Evolutionary conservation across 2,888 invertebrate species (phyloP), one percentile per base, ranked within the genome.

Genomic region (Cybosia mesomella): DNA sequence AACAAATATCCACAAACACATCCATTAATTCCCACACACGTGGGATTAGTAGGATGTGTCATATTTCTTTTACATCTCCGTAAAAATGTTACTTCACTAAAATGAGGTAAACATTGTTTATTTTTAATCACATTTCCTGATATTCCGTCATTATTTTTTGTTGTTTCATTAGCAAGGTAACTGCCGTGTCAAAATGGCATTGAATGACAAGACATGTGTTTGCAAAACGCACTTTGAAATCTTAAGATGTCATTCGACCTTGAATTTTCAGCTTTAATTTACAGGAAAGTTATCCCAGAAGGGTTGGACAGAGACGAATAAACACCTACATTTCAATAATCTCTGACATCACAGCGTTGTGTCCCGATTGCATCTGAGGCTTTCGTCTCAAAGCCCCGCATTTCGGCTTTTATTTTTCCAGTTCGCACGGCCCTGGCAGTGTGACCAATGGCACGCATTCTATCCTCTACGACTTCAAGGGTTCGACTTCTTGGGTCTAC

Each of bases 61-160:
- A 72, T 64, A 73, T 68, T 71, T 57, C 72, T 70, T 72, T 74
- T 76, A 79, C 79, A 66, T 73, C 66, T 66, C 24, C 60, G 69
- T 66, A 68, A 63, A 67, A 67, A 66, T 11, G 21, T 55, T 3
- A 54, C 18, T 13, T 13, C 21, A 22, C 15, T 59, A 24, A 36
- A 39, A 59, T 59, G 36, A 39, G 22, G 59, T 68, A 49, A 66
- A 63, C 61, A 70, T 2, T 59, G 18, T 57, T 54, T 32, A 53
- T 62, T 61, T 69, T 70, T 24, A 49, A 43, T 22, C n/a, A 43
- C 13, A 69, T 58, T 73, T 74, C 67, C 70, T 74, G 54, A 22
- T 71, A 49, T 18, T 59, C 64, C 21, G 24, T 71, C 60, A 43
- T 60, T 24, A 0, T 60, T 66, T 73, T 75, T 73, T 72, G 55